Base-by-base conservation (phyloP, 2,888 invertebrate species). In the Leucophora obtusa region DNA sequence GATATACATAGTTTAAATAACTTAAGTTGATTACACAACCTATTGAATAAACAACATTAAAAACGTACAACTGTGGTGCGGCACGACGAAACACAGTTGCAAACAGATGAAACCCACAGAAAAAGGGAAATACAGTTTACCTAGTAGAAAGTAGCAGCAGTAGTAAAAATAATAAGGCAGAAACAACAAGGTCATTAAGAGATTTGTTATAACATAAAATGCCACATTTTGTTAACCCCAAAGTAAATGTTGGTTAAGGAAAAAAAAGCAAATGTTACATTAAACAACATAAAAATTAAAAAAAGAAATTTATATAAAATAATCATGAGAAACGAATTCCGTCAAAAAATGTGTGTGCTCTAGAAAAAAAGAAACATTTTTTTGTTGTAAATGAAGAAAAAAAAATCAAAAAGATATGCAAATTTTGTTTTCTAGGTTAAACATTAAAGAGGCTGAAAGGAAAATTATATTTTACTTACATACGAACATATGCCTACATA, bases 181-280 rank as follows among this genome's bases (percentile, higher is more conserved):
- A 65, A 38, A 58, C 69, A 58, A 65, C 76, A 76, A 76, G 76
- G 76, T 71, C 59, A 70, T 59, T 53, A 65, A 18, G 24, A 65
- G 51, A 65, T 18, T 58, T 56, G 17, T 14, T 65, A 7, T 43
- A 70, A 38, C 63, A 70, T 76, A 59, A 65, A 65, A 70, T 70
- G 70, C 53, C 65, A 70, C 70, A 76, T 58, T 56, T 56, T 24
- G 17, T 15, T 17, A 66, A 8, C 50, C 56, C 69, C 17, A 18
- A 28, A 74, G 68, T 54, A 74, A 62, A 21, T 60, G 54, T 62
- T 68, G 28, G 4, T 59, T 18, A 24, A 60, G 4, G 58, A 54
- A 35, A 43, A 47, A 47, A 47, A n/a, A 47, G n/a, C n/a, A 15
- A 47, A 14, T 11, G 43, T 11, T 11, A 38, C 14, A 14, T 38